Percentiles rank a stretch among this genome's conserved stretches.
Evolutionary conservation across 1,140 invertebrate genomes (phyloP).

Genomic region (Drosophila erecta): DNA sequence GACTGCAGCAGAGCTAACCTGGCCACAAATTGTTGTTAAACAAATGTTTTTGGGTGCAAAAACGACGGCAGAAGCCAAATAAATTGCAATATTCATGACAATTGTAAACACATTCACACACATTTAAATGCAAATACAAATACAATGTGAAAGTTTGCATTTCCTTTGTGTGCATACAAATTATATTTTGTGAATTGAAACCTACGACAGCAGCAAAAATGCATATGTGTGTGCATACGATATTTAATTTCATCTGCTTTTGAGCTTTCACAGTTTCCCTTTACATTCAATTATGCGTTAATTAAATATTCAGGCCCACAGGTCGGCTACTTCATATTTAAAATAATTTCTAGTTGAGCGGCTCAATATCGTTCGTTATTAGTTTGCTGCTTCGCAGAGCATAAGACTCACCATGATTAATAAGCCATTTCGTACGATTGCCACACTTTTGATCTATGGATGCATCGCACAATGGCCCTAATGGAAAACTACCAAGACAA

Average conservation of each 20-base stretch:
- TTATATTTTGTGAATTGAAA: conserved; percentile 61
- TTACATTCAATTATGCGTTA: conserved; percentile 53
- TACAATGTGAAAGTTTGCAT: conserved; percentile 67
- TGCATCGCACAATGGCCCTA: conserved; percentile 10
- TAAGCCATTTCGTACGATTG: conserved; percentile 14
- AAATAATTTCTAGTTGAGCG: conserved; percentile 31
- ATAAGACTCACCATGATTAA: conserved; percentile 16
- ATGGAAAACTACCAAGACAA: conserved; percentile 48
- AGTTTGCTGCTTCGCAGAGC: neutral
- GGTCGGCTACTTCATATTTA: conserved; percentile 58
- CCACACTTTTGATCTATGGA: conserved; percentile 1
- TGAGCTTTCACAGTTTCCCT: conserved; percentile 32
- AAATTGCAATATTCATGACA: conserved; percentile 82
- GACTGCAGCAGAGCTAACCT: conserved; percentile 32
- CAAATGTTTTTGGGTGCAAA: conserved; percentile 56
- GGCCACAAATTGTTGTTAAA: conserved; percentile 65
- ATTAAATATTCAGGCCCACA: conserved; percentile 55
- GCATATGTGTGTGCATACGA: conserved; percentile 33
- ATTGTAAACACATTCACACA: conserved; percentile 67
- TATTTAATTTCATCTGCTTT: conserved; percentile 61
- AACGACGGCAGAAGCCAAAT: conserved; percentile 70
- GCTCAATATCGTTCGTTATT: conserved; percentile 10
- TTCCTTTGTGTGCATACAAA: conserved; percentile 67
- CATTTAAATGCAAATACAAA: conserved; percentile 45
- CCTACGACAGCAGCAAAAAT: conserved; percentile 3